These are phyloP conservation scores for Tholera decimalis DNA, from an alignment of 2,888 invertebrate species.

Conservation along the genomic window DNA sequence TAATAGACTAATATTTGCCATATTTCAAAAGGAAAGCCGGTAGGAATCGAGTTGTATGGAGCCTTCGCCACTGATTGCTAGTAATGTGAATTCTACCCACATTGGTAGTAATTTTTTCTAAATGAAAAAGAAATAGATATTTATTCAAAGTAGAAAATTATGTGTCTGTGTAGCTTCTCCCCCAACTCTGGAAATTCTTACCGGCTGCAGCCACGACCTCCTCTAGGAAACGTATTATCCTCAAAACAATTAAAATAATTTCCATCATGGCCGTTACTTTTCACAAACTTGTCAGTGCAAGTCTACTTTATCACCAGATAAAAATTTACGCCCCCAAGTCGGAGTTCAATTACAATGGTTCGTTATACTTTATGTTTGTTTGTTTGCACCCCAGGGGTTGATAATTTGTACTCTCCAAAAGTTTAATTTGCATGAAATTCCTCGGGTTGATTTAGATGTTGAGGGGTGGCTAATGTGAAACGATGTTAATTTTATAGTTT, in stretches of 20 bases:
- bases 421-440: constrained; percentile 63
- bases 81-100: too few relatives aligned
- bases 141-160: too few relatives aligned
- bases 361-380: constrained; percentile 61
- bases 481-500: constrained; percentile 48
- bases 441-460: constrained; percentile 48
- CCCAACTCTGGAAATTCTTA: too few relatives aligned
- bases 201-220: too few relatives aligned
- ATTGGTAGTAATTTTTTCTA: too few relatives aligned
- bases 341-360: constrained; percentile 65
- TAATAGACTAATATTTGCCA: too few relatives aligned
- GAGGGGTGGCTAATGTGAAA: constrained; percentile 46
- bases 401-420: constrained; percentile 62
- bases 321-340: constrained; percentile 59
- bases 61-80: too few relatives aligned
- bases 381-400: constrained; percentile 56
- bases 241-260: background rate
- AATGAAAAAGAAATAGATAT: too few relatives aligned
- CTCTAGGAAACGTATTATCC: background rate
- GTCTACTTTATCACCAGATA: constrained; percentile 50
- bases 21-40: too few relatives aligned
- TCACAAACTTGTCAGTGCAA: constrained; percentile 18
- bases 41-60: too few relatives aligned
- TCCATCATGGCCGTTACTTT: background rate
- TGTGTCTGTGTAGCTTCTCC: too few relatives aligned